These are phyloP conservation scores for Dryas iulia DNA, from an alignment of 1,140 invertebrate species.

Conservation along the genomic window DNA sequence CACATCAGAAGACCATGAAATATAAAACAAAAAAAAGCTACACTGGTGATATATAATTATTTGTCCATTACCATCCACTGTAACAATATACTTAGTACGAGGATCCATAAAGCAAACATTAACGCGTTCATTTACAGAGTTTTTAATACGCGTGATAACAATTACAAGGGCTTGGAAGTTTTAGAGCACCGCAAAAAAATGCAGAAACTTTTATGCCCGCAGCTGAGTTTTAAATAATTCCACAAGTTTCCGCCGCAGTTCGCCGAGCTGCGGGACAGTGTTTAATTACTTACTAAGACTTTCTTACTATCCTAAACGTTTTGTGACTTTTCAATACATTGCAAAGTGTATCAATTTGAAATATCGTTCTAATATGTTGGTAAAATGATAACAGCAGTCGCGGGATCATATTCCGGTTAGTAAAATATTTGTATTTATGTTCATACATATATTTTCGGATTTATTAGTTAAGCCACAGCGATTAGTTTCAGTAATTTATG, in stretches of 20 bases:
- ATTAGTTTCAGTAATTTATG: too few species aligned
- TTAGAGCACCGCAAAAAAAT: slow-evolving; percentile 12
- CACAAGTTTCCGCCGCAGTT: slow-evolving; percentile 14
- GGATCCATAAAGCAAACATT: slow-evolving; percentile 7
- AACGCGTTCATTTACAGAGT: slow-evolving; percentile 5
- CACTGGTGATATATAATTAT: neutral
- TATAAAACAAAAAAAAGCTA: neutral
- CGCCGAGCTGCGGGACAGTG: slow-evolving; percentile 7
- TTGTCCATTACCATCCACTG: neutral
- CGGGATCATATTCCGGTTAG: too few species aligned
- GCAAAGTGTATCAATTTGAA: neutral
- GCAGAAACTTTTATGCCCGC: slow-evolving; percentile 5
- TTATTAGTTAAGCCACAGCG: too few species aligned
- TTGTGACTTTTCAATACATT: neutral
- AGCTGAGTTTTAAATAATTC: slow-evolving; percentile 16
- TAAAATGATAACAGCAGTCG: too few species aligned
- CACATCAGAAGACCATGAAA: neutral
- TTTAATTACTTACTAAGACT: slow-evolving; percentile 20
- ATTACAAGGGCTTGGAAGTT: slow-evolving; percentile 6
- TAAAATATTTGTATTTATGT: too few species aligned
- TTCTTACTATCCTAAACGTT: neutral
- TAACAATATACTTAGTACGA: neutral
- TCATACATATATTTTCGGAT: too few species aligned
- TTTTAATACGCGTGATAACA: neutral
- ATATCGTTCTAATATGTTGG: too few species aligned